Percentiles rank a stretch among this genome's conserved stretches.
Conservation (phyloP, 2,113 vertebrate genomes). For the Labrus mixtus region DNA sequence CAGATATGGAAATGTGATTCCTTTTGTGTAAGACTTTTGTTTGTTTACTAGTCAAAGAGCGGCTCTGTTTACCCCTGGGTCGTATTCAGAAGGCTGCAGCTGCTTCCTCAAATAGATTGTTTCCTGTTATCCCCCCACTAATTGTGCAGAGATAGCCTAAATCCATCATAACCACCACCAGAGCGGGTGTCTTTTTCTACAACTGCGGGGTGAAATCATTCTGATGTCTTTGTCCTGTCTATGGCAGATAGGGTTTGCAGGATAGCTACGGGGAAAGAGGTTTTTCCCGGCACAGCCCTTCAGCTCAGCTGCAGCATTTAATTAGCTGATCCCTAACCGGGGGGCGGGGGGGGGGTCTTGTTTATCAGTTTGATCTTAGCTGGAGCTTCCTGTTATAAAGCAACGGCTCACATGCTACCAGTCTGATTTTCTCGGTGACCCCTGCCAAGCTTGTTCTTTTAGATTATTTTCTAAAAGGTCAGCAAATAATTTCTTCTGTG, state of each 20-base stretch:
- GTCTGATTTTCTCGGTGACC: constrained; percentile 26
- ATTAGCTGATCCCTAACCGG: constrained; percentile 64
- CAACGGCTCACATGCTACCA: constrained; percentile 42
- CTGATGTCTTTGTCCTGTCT: constrained; percentile 36
- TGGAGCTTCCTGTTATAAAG: constrained; percentile 62
- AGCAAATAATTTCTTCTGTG: not conserved
- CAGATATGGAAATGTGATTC: not conserved
- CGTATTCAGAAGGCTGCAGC: constrained; percentile 49
- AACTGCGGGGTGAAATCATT: constrained; percentile 38
- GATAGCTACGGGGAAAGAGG: constrained; percentile 27
- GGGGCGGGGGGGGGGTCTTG: constrained; percentile 13
- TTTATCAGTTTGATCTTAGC: constrained; percentile 70
- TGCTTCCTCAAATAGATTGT: constrained; percentile 63
- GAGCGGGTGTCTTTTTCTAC: constrained; percentile 30
- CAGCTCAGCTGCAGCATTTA: constrained; percentile 65
- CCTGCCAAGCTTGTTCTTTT: constrained; percentile 32
- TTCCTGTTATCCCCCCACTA: constrained; percentile 51
- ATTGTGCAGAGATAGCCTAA: constrained; percentile 46
- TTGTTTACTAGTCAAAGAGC: constrained; percentile 37
- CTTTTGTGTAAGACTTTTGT: not conserved
- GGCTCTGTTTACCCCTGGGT: constrained; percentile 37
- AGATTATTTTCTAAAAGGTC: not conserved
- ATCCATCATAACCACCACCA: constrained; percentile 29
- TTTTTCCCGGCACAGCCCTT: constrained; percentile 33
- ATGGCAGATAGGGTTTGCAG: constrained; percentile 59